Evolutionary conservation across 2,113 vertebrate genomes (phyloP).

Genomic region (Alosa alosa): DNA sequence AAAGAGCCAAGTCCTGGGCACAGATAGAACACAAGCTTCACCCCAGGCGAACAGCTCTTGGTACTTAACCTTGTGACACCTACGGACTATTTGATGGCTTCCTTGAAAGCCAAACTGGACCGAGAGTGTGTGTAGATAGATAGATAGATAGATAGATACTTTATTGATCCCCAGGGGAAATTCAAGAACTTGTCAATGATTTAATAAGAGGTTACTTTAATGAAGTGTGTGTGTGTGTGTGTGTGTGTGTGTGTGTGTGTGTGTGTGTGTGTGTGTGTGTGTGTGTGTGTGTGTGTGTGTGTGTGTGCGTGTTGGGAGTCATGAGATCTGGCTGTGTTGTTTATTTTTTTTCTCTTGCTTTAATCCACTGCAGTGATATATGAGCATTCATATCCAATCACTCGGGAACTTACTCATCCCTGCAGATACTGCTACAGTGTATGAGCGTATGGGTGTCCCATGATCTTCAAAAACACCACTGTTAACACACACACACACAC

Average conservation of each 20-base stretch:
- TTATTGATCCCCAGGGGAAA: no score
- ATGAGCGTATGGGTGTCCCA: constrained; percentile 57
- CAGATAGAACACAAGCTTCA: neutral
- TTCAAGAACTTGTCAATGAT: no score
- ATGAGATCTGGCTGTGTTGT: neutral
- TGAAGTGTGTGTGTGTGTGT: neutral
- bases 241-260: neutral
- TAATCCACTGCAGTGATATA: neutral
- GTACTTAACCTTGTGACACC: neutral
- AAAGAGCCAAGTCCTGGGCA: neutral
- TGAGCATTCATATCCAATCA: constrained; percentile 31
- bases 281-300: neutral
- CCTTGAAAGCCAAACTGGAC: neutral
- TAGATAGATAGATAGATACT: no score
- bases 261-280: neutral
- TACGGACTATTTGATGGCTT: neutral
- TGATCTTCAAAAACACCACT: constrained; percentile 53
- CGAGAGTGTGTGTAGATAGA: neutral
- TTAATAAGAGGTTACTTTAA: neutral
- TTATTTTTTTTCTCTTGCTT: neutral
- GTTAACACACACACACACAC: neutral
- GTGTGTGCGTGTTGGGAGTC: neutral
- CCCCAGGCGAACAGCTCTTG: neutral
- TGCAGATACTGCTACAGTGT: constrained; percentile 30
- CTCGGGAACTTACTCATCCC: constrained; percentile 48